Percentiles rank a stretch among this genome's conserved stretches.
These are phyloP conservation scores for Macrobrachium nipponense DNA, from an alignment of 1,140 invertebrate species.

Conservation along the genomic window DNA sequence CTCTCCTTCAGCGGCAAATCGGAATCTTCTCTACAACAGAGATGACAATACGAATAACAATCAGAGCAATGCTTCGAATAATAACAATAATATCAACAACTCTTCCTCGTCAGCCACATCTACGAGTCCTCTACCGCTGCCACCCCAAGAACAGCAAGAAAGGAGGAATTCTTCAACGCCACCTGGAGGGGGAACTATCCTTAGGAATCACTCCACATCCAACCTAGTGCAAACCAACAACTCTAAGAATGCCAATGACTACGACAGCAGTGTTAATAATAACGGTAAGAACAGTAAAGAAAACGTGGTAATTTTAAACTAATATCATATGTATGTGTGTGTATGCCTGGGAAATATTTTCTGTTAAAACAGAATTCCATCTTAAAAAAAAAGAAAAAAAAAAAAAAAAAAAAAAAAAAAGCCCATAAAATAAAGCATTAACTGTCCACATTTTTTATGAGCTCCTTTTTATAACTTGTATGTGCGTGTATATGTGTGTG, in stretches of 20 bases:
- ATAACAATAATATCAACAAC: slow-evolving; percentile 37
- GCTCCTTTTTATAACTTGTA: too few relatives aligned
- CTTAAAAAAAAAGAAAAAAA: too few relatives aligned
- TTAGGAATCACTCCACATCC: slow-evolving; percentile 27
- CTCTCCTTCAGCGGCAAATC: slow-evolving; percentile 73
- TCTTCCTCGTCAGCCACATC: slow-evolving; percentile 16
- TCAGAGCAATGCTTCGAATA: slow-evolving; percentile 65
- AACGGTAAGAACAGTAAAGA: slow-evolving; percentile 25
- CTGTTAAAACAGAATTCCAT: too few relatives aligned
- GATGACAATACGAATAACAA: slow-evolving; percentile 44
- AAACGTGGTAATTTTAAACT: too few relatives aligned
- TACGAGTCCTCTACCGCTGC: slow-evolving; percentile 36
- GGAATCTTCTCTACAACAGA: slow-evolving; percentile 46
- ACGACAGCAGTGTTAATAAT: slow-evolving; percentile 33
- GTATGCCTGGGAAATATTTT: too few relatives aligned
- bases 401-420: too few relatives aligned
- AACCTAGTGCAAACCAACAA: slow-evolving; percentile 38
- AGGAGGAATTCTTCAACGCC: slow-evolving; percentile 19
- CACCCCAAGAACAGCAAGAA: slow-evolving; percentile 15
- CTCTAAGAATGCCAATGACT: slow-evolving; percentile 35
- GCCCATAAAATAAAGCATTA: too few relatives aligned
- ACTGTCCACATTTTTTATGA: too few relatives aligned
- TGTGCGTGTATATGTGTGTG: too few relatives aligned
- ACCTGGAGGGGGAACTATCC: slow-evolving; percentile 17
- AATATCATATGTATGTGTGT: too few relatives aligned